Conservation (phyloP, 2,888 invertebrate genomes). For the Beris chalybata region DNA sequence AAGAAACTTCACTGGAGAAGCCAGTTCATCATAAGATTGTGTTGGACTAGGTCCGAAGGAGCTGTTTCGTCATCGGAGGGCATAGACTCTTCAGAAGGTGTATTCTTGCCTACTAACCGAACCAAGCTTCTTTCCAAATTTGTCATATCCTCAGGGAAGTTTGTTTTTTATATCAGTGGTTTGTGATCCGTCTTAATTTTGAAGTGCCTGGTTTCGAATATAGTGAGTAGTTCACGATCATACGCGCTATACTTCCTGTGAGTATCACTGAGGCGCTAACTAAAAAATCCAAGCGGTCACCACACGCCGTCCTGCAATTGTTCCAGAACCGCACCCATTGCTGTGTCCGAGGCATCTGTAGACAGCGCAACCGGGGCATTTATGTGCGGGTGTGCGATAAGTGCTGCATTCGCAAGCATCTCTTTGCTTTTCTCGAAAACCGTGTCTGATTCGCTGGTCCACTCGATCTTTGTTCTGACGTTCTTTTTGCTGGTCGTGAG, state of each 20-base stretch:
- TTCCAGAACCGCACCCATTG: neutral
- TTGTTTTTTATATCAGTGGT: conserved; percentile 37
- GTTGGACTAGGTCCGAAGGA: too few species aligned
- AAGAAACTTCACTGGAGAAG: too few species aligned
- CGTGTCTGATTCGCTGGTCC: neutral
- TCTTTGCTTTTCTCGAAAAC: neutral
- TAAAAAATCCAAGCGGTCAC: conserved; percentile 40
- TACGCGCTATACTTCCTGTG: conserved; percentile 48
- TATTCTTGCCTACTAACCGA: too few species aligned
- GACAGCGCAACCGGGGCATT: neutral
- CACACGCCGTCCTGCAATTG: neutral
- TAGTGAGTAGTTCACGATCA: conserved; percentile 50
- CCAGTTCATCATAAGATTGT: too few species aligned
- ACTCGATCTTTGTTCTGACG: neutral
- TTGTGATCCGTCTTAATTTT: conserved; percentile 34
- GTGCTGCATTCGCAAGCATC: neutral
- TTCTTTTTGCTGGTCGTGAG: neutral
- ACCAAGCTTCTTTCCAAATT: too few species aligned
- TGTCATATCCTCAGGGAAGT: too few species aligned
- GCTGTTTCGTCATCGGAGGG: too few species aligned
- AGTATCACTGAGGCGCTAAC: conserved; percentile 44
- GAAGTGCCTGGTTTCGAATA: conserved; percentile 43
- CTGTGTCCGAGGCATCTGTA: neutral
- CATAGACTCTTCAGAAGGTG: too few species aligned
- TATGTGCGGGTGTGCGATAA: neutral